These are phyloP conservation scores for Saguinus imperator DNA, from an alignment of 2,113 vertebrate species.

Conservation along the genomic window DNA sequence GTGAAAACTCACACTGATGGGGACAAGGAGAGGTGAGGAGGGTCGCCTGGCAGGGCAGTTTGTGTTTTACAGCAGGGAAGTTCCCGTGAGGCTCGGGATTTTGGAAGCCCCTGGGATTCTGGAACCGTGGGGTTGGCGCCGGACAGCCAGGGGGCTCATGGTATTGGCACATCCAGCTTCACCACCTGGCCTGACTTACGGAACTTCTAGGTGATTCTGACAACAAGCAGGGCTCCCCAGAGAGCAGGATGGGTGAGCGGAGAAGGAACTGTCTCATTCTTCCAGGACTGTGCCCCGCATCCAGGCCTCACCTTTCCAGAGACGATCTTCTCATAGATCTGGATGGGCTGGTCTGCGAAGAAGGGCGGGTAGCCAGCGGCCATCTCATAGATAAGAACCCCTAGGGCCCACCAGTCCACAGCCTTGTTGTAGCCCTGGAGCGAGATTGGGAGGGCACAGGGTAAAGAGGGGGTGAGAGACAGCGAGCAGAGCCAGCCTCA, in stretches of 20 bases:
- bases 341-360: conserved; percentile 96
- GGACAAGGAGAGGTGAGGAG: rapidly evolving
- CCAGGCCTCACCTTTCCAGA: conserved; percentile 89
- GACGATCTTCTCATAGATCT: conserved; percentile 97
- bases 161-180: not conserved
- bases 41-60: not conserved
- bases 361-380: conserved; percentile 94
- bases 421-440: conserved; percentile 93
- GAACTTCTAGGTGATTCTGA: not conserved
- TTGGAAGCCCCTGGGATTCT: not conserved
- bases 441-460: not conserved
- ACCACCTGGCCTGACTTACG: not conserved
- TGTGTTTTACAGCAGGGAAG: not conserved
- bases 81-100: not conserved
- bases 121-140: no score
- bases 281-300: not conserved
- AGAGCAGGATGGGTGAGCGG: not conserved
- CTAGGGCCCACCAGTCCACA: conserved; percentile 96
- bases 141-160: not conserved
- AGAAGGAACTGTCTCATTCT: not conserved
- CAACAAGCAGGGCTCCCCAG: not conserved
- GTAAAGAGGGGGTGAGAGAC: not conserved
- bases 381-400: conserved; percentile 96
- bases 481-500: rapidly evolving
- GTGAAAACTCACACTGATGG: not conserved